Evolutionary conservation across 2,888 invertebrate genomes (phyloP).

Genomic region (Apotomis betuletana): DNA sequence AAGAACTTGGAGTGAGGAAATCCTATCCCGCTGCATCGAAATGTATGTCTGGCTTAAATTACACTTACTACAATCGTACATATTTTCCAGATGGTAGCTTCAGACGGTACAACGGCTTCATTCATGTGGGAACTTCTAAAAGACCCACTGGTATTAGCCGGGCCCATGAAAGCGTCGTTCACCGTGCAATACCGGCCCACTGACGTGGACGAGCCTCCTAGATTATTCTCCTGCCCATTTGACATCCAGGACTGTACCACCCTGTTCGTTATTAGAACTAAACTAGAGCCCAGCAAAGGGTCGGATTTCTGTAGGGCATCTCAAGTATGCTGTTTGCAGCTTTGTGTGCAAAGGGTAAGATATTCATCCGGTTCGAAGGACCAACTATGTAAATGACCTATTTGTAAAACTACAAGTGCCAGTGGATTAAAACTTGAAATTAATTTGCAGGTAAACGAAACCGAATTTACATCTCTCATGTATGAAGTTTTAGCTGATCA

Average conservation of each 20-base stretch:
- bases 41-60: too few species aligned
- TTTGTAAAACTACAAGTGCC: neutral
- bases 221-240: constrained; percentile 87
- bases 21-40: too few species aligned
- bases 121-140: constrained; percentile 93
- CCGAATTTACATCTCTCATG: constrained; percentile 88
- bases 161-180: constrained; percentile 78
- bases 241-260: constrained; percentile 93
- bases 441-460: constrained; percentile 75
- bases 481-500: constrained; percentile 97
- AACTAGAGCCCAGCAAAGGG: constrained; percentile 90
- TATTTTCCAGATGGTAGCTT: constrained; percentile 83
- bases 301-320: constrained; percentile 95
- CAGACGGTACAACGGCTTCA: constrained; percentile 89
- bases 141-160: constrained; percentile 83
- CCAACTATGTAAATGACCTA: neutral
- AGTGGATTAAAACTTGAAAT: neutral
- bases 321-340: constrained; percentile 91
- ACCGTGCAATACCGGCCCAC: constrained; percentile 65
- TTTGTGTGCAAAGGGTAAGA: constrained; percentile 86
- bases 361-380: neutral
- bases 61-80: too few species aligned
- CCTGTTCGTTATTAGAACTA: constrained; percentile 90
- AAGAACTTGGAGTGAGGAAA: too few species aligned
- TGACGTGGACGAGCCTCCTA: constrained; percentile 65